Conservation (phyloP, 1,140 invertebrate species). For the Nasonia vitripennis region DNA sequence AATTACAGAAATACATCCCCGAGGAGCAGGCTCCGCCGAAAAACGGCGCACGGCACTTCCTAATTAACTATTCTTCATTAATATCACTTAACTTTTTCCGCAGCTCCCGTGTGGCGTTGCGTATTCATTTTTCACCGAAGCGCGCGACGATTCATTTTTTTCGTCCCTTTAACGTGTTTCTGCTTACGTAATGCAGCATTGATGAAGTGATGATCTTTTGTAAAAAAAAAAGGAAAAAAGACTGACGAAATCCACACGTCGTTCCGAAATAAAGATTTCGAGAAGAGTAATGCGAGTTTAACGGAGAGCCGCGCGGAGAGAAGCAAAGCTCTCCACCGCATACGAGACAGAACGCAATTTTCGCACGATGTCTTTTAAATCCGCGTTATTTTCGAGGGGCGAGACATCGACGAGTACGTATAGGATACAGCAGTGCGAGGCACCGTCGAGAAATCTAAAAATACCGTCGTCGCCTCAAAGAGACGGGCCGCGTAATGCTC, state of each 20-base stretch:
- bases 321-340: background rate
- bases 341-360: background rate
- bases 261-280: too few relatives aligned
- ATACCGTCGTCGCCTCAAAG: conserved; percentile 24
- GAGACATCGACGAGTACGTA: background rate
- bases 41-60: conserved; percentile 50
- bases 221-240: too few relatives aligned
- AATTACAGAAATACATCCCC: conserved; percentile 61
- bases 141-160: background rate
- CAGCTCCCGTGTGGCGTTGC: background rate
- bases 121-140: conserved; percentile 54
- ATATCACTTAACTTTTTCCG: conserved; percentile 61
- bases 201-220: too few relatives aligned
- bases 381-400: conserved; percentile 35
- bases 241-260: too few relatives aligned
- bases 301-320: too few relatives aligned
- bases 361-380: conserved; percentile 39
- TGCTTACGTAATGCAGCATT: too few relatives aligned
- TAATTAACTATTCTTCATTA: conserved; percentile 65
- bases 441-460: conserved; percentile 45
- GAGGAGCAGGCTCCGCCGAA: background rate
- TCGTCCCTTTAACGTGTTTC: background rate
- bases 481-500: conserved; percentile 31
- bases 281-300: too few relatives aligned
- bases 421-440: background rate